These are phyloP conservation scores for Goniozus legneri DNA, from an alignment of 1,140 invertebrate species.

Conservation along the genomic window DNA sequence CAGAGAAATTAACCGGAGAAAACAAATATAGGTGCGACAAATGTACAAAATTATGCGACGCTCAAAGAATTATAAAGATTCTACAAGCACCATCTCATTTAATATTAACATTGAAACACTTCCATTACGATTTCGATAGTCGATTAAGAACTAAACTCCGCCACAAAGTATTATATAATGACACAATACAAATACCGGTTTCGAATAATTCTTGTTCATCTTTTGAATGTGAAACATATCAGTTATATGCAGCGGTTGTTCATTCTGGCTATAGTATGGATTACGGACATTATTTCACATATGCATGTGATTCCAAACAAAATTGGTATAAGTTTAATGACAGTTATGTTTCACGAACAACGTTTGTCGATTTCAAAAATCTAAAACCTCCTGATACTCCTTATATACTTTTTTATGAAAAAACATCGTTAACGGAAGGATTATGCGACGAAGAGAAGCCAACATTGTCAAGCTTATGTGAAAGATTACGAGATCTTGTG, in stretches of 20 bases:
- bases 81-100: slow-evolving; percentile 71
- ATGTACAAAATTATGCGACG: slow-evolving; percentile 72
- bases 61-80: slow-evolving; percentile 69
- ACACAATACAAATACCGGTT: slow-evolving; percentile 56
- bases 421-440: slow-evolving; percentile 17
- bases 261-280: slow-evolving; percentile 79
- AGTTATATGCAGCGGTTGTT: slow-evolving; percentile 76
- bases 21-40: slow-evolving; percentile 79
- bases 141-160: slow-evolving; percentile 72
- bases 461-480: slow-evolving; percentile 40
- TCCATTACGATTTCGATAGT: slow-evolving; percentile 71
- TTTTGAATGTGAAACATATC: slow-evolving; percentile 55
- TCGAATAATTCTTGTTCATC: slow-evolving; percentile 38
- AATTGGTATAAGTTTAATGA: slow-evolving; percentile 84
- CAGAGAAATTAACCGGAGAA: slow-evolving; percentile 74
- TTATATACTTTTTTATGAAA: slow-evolving; percentile 76
- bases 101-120: slow-evolving; percentile 77
- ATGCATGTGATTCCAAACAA: slow-evolving; percentile 65
- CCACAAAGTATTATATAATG: slow-evolving; percentile 64
- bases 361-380: slow-evolving; percentile 62
- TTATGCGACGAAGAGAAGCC: slow-evolving; percentile 37
- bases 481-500: slow-evolving; percentile 51
- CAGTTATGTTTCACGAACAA: slow-evolving; percentile 62
- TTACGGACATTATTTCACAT: slow-evolving; percentile 83
- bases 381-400: slow-evolving; percentile 72